Base-by-base conservation (phyloP, 2,113 vertebrate species). In the Crotalus tigris region DNA sequence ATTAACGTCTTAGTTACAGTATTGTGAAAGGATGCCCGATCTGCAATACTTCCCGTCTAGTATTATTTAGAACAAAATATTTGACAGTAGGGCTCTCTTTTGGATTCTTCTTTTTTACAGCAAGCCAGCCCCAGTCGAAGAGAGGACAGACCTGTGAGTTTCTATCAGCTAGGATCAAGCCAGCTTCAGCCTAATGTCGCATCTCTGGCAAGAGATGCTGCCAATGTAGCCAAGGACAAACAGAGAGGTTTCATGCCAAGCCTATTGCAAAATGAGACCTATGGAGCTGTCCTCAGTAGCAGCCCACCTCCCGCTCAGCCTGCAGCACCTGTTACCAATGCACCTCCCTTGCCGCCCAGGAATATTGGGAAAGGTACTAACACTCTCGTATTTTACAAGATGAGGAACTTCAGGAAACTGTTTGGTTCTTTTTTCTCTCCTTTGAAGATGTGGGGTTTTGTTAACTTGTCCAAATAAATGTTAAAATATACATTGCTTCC, bases 181-280 rank as follows among this genome's bases (percentile, higher is more conserved):
- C 98, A 98, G 5, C 98, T 98, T n/a, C 98, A 98, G 94, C 92
- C 98, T 86, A 96, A 96, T 2, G 92, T 97, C 0, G 95, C 98
- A 3, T 97, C 97, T 5, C 59, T 99, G 91, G 97, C 97, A 88
- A 98, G 98, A 93, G 98, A 99, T n/a, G 95, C 98, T 1, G 97
- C 98, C 0, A 96, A 92, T 91, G 95, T 98, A 81, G 93, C 96
- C 93, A 99, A 99, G 96, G 99, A 99, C 96, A 99, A 99, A 92
- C 99, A 98, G 95, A 98, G 99, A 89, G 95, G 96, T 93, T 99
- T 98, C 87, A 95, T 98, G 96, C 98, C 99, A 91, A 99, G 96
- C 96, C 96, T 99, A 95, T 95, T 99, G 69, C 99, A 99, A 98
- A 99, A 99, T 5, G 99, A 99, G 97, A 99, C 99, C 0, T 99